Evolutionary conservation across 2,888 invertebrate species (phyloP).

Genomic region (Acleris literana): DNA sequence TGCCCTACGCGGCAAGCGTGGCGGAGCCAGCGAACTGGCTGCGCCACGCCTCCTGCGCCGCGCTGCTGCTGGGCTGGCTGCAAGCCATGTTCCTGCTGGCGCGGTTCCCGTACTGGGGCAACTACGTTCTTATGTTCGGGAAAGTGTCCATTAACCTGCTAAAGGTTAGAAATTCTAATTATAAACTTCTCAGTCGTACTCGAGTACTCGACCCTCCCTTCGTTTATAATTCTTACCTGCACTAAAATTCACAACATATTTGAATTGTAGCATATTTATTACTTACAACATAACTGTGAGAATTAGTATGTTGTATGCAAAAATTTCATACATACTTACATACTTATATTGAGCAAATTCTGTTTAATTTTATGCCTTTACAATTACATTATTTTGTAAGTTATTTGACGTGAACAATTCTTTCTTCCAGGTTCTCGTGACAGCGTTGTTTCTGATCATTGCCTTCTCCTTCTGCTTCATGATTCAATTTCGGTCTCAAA

Average conservation of each 20-base stretch:
- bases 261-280: too few species aligned
- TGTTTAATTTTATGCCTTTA: not conserved
- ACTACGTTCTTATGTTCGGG: conserved; percentile 72
- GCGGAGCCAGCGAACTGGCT: not conserved
- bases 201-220: too few species aligned
- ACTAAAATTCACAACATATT: too few species aligned
- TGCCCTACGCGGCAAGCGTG: not conserved
- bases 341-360: not conserved
- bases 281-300: too few species aligned
- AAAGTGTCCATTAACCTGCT: conserved; percentile 65
- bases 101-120: conserved; percentile 65
- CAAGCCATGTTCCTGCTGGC: conserved; percentile 68
- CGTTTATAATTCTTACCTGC: too few species aligned
- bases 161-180: conserved; percentile 48
- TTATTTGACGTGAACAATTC: too few species aligned
- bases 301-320: too few species aligned
- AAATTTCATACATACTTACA: too few species aligned
- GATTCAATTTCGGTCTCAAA: too few species aligned
- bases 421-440: conserved; percentile 13
- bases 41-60: conserved; percentile 31
- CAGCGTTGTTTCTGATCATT: too few species aligned
- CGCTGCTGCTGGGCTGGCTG: conserved; percentile 65
- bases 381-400: conserved; percentile 7
- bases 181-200: too few species aligned
- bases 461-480: too few species aligned